These are phyloP conservation scores for Lepidostoma basale DNA, from an alignment of 1,140 invertebrate species.

Conservation along the genomic window DNA sequence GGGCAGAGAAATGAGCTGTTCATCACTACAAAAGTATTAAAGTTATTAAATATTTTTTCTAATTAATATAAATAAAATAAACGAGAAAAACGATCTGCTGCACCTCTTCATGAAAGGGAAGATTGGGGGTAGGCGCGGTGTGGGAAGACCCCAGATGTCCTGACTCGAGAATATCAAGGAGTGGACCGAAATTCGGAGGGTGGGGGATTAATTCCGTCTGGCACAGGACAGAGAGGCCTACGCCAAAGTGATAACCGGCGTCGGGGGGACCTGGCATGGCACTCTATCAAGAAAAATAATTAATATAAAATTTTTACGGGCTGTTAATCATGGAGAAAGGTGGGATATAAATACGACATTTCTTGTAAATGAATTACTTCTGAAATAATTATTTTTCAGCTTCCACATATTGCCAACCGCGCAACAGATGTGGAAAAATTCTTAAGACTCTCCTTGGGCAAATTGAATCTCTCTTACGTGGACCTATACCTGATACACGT, in stretches of 20 bases:
- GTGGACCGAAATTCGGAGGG: no score
- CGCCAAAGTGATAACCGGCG: no score
- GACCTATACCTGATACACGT: slow-evolving; percentile 86
- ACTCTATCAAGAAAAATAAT: not conserved
- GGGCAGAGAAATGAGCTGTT: slow-evolving; percentile 79
- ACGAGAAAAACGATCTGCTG: not conserved
- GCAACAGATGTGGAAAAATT: slow-evolving; percentile 74
- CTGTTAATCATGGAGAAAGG: not conserved
- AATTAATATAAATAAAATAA: not conserved
- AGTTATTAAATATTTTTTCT: slow-evolving; percentile 11
- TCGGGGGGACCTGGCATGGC: no score
- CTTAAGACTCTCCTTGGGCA: slow-evolving; percentile 74
- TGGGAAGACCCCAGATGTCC: no score
- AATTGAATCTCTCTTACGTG: slow-evolving; percentile 77
- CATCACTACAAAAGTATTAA: slow-evolving; percentile 77
- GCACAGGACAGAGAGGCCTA: no score
- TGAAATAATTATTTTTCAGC: slow-evolving; percentile 50
- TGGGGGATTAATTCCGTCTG: no score
- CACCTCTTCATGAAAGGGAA: no score
- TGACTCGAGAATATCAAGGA: no score
- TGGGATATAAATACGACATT: not conserved
- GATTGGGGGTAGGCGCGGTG: no score
- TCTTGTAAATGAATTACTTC: not conserved
- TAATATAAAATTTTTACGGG: not conserved
- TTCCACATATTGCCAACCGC: slow-evolving; percentile 68